Percentiles rank a stretch among this genome's conserved stretches.
Evolutionary conservation across 1,140 invertebrate genomes (phyloP).

Genomic region (Phortica variegata): DNA sequence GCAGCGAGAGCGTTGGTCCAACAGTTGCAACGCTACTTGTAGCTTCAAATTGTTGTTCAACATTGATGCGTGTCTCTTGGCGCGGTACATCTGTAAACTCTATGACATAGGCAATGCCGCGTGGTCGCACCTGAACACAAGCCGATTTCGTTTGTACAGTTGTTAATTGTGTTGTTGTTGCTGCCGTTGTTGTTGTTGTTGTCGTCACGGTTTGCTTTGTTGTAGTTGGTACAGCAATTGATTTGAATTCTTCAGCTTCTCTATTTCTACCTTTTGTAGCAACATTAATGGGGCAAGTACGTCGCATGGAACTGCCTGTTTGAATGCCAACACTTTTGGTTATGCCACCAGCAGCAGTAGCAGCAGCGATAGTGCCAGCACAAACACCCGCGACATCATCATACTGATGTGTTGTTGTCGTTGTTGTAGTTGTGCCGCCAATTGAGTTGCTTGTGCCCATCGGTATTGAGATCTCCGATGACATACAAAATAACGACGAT

Average conservation of each 20-base stretch:
- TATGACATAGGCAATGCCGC: conserved; percentile 32
- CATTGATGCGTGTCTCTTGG: not conserved
- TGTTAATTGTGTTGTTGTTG: not conserved
- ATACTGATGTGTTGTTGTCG: conserved; percentile 46
- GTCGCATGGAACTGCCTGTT: conserved; percentile 7
- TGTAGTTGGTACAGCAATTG: conserved; percentile 25
- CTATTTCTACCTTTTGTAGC: too few relatives aligned
- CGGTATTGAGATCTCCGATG: conserved; percentile 49
- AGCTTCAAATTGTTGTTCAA: conserved; percentile 7
- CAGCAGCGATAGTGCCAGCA: conserved; percentile 1
- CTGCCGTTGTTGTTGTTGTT: conserved; percentile 16
- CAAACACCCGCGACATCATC: conserved; percentile 37
- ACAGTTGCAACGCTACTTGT: not conserved
- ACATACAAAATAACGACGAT: conserved; percentile 42
- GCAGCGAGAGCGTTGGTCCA: conserved; percentile 19
- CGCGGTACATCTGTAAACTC: conserved; percentile 17
- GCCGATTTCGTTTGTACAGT: not conserved
- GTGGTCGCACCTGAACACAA: conserved; percentile 25
- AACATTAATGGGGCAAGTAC: conserved; percentile 17
- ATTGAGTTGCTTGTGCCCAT: conserved; percentile 31
- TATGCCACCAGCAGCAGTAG: not conserved
- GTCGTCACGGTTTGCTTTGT: conserved; percentile 7
- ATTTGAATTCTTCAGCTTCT: too few relatives aligned
- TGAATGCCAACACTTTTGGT: conserved; percentile 6
- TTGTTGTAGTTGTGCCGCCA: conserved; percentile 30